Evolutionary conservation across 1,140 invertebrate species (phyloP).

Genomic region (Calosoma granatense): DNA sequence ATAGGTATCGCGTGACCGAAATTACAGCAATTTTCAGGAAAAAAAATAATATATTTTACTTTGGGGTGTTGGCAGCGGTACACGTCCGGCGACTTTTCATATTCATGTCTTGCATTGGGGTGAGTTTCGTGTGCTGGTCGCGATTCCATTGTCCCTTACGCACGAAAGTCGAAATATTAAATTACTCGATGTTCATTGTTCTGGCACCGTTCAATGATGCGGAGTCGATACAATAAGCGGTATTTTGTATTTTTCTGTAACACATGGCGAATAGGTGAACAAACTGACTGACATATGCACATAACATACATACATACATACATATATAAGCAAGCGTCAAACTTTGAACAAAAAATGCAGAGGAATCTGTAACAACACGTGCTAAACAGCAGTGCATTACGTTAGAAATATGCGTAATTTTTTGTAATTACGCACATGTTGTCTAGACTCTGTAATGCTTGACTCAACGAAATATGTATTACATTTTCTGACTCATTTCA

Average conservation of each 20-base stretch:
- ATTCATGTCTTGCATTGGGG: background rate
- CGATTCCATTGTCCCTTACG: background rate
- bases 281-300: background rate
- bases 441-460: too few relatives aligned
- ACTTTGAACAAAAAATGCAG: too few relatives aligned
- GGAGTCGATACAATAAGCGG: background rate
- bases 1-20: conserved; percentile 2
- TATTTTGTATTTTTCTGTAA: background rate
- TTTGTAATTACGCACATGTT: too few relatives aligned
- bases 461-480: too few relatives aligned
- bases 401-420: too few relatives aligned
- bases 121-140: background rate
- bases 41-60: conserved; percentile 1
- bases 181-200: conserved; percentile 7
- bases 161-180: conserved; percentile 9
- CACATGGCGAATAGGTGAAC: conserved; percentile 3
- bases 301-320: conserved; percentile 1
- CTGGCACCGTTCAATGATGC: background rate
- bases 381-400: too few relatives aligned
- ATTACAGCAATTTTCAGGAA: conserved; percentile 6
- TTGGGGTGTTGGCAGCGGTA: conserved; percentile 1
- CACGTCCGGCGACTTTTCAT: background rate
- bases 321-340: too few relatives aligned
- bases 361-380: too few relatives aligned
- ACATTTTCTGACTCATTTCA: too few relatives aligned